Evolutionary conservation across 2,797 vertebrate genomes (phyloP).

Genomic region (Percopsis omiscomaycus): DNA sequence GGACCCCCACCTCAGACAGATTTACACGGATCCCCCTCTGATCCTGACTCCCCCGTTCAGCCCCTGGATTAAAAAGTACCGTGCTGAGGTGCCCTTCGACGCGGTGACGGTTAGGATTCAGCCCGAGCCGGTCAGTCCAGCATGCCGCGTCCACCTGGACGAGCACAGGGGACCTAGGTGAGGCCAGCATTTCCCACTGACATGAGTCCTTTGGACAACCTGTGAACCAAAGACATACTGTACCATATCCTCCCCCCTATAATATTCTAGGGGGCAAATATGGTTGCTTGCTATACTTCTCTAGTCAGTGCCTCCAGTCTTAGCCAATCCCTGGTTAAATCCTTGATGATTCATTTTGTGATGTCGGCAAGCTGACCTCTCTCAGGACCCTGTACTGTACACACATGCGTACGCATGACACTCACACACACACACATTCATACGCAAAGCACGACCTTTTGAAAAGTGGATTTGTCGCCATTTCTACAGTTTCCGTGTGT

Average conservation of each 20-base stretch:
- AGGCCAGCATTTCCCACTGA: constrained; percentile 1
- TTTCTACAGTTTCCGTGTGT: too few relatives aligned
- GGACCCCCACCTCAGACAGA: constrained; percentile 82
- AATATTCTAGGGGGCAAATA: neutral
- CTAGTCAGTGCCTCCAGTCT: constrained; percentile 3
- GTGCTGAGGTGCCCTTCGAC: constrained; percentile 88
- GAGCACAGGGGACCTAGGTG: constrained; percentile 87
- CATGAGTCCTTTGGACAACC: neutral
- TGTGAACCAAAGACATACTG: too few relatives aligned
- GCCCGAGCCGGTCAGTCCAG: constrained; percentile 78
- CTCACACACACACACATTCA: neutral
- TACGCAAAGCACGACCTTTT: constrained; percentile 3
- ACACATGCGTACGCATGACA: neutral
- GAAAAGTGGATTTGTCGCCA: too few relatives aligned
- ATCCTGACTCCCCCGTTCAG: constrained; percentile 85
- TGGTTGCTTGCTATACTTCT: neutral
- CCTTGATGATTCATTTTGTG: neutral
- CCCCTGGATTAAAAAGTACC: constrained; percentile 86
- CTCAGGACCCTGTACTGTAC: neutral
- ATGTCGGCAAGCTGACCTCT: constrained; percentile 8
- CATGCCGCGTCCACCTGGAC: constrained; percentile 82
- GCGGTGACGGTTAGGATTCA: constrained; percentile 83
- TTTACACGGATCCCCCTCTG: constrained; percentile 87
- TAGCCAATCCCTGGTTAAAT: constrained; percentile 3
- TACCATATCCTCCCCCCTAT: too few relatives aligned